phyloP scores from a whole-genome alignment of 2,113 vertebrate genomes.

The Ochotona curzoniae region DNA sequence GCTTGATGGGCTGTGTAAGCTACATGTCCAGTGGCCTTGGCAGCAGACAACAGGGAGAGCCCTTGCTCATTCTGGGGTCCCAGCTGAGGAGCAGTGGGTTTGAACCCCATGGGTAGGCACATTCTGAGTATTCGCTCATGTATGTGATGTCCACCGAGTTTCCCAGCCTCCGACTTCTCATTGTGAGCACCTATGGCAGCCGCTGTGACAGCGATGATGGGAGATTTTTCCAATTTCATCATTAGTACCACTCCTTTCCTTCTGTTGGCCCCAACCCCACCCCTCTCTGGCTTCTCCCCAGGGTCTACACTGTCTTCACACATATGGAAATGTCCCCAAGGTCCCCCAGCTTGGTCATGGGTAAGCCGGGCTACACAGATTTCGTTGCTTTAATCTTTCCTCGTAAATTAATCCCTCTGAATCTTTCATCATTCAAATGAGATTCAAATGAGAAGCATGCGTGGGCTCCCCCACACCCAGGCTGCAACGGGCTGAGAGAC shows the following conservation, averaged over 20 bases:
- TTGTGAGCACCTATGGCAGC: accelerated
- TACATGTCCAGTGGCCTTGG: neutral
- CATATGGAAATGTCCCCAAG: slow-evolving; percentile 63
- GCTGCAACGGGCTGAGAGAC: neutral
- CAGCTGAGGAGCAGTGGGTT: neutral
- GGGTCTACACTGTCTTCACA: slow-evolving; percentile 50
- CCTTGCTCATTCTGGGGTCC: neutral
- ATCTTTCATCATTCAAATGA: slow-evolving; percentile 72
- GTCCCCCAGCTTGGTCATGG: slow-evolving; percentile 60
- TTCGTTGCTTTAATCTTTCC: slow-evolving; percentile 76
- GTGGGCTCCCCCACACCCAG: neutral
- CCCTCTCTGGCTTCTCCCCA: neutral
- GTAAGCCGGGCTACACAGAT: slow-evolving; percentile 72
- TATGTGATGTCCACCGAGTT: accelerated
- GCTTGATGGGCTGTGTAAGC: neutral
- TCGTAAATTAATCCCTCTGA: slow-evolving; percentile 76
- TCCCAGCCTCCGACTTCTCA: accelerated
- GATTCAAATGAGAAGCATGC: slow-evolving; percentile 59
- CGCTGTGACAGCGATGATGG: accelerated
- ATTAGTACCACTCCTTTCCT: neutral
- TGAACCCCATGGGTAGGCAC: neutral
- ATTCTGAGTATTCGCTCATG: no score
- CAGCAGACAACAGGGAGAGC: neutral
- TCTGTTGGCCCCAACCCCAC: neutral
- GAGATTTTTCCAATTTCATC: neutral